Base-by-base conservation (phyloP, 2,113 vertebrate species). In the Emberiza fucata region DNA sequence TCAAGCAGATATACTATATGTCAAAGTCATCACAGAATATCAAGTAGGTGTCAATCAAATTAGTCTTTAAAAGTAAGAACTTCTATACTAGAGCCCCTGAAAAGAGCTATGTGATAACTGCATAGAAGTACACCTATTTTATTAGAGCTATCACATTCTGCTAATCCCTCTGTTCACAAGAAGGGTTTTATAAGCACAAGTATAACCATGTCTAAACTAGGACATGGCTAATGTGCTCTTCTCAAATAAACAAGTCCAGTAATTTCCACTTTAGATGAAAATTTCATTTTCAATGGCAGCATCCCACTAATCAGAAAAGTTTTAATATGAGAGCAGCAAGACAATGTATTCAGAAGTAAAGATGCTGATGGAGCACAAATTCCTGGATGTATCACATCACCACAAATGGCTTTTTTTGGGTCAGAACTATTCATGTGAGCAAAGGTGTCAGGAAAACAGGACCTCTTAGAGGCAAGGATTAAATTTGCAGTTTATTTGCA, bases 21-120 rank as follows among this genome's bases (percentile, higher is more conserved):
- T 88, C 90, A 94, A 87, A 94, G 71, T 60, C 82, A 91, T 90
- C 56, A 82, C 70, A 77, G 79, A 86, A 73, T 93, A 94, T 93
- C 85, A 93, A 88, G 60, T 60, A 88, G 19, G 23, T 45, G 90
- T 57, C 85, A 94, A 89, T 94, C 76, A 95, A 86, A 78, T 47
- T 47, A 75, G 27, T 81, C 72, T 95, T 90, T 81, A 39, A 77
- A 95, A 89, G 64, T 54, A 78, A 88, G 50, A 93, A 70, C 16
- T 68, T 94, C 51, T 60, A 3, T 73, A 23, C 51, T 22, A 59
- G 69, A 83, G 83, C 15, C 20, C 37, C 63, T 70, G 79, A 86
- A 77, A 77, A 88, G 54, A 90, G 14, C n/a, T 64, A 2, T 54
- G 72, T 31, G 59, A 89, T 86, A 79, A 57, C 35, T 16, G 2